These are phyloP conservation scores for Catagonus wagneri DNA, from an alignment of 2,113 vertebrate species.

Conservation along the genomic window DNA sequence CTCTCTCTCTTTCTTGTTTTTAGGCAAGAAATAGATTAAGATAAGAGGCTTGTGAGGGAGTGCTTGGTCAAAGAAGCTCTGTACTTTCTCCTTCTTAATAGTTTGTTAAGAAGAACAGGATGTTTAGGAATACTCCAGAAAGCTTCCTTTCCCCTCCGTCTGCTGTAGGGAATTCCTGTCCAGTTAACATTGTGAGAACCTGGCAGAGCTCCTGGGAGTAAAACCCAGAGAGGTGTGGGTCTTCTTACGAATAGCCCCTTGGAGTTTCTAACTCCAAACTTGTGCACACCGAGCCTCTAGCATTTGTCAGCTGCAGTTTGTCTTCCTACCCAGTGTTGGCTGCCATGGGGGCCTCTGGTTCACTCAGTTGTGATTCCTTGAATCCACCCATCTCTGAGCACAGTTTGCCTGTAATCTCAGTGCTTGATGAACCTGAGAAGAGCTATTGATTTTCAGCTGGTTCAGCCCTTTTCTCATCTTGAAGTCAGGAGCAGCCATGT, in stretches of 20 bases:
- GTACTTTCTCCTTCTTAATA: background rate
- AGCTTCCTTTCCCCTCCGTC: background rate
- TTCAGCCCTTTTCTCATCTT: background rate
- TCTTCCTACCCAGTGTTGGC: accelerated
- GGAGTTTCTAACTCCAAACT: background rate
- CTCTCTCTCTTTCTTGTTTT: too few relatives aligned
- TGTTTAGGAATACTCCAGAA: background rate
- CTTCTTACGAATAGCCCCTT: too few relatives aligned
- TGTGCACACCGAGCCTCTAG: background rate
- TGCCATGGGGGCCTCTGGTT: background rate
- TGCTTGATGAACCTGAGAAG: background rate
- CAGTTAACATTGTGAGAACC: background rate
- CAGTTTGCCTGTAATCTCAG: background rate
- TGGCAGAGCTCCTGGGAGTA: background rate
- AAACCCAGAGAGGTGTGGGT: background rate
- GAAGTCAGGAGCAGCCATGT: background rate
- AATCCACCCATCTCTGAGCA: background rate
- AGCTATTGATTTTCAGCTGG: background rate
- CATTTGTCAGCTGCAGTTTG: background rate
- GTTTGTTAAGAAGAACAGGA: background rate
- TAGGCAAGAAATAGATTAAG: too few relatives aligned
- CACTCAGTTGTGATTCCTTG: background rate
- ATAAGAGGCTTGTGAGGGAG: too few relatives aligned
- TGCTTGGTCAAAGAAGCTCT: too few relatives aligned
- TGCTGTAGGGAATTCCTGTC: background rate